A percentile compares a stretch with the other conserved stretches of the same genome.
These are phyloP conservation scores for Dryoscopus gambensis DNA, from an alignment of 2,113 vertebrate species.

Conservation along the genomic window DNA sequence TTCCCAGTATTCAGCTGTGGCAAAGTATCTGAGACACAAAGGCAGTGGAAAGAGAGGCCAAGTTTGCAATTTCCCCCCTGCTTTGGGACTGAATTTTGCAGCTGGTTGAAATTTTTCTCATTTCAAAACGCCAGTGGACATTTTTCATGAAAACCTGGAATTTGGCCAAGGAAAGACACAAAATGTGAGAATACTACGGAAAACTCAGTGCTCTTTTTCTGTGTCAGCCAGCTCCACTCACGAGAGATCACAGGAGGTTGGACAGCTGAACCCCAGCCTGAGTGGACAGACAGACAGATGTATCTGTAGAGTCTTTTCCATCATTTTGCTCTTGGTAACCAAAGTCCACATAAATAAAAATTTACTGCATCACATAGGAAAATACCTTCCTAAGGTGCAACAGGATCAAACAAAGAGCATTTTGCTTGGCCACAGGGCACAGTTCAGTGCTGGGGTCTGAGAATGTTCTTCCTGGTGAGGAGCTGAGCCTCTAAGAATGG, in stretches of 20 bases:
- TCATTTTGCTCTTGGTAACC: not conserved
- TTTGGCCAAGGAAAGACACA: not conserved
- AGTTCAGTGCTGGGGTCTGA: not conserved
- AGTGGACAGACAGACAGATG: not conserved
- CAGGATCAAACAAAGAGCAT: not conserved
- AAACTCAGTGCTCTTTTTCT: not conserved
- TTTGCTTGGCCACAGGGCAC: not conserved
- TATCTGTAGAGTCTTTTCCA: not conserved
- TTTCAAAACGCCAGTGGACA: not conserved
- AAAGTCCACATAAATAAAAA: not conserved
- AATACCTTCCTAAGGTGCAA: not conserved
- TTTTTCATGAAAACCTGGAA: not conserved
- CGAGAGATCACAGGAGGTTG: not conserved
- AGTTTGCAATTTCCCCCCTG: not conserved
- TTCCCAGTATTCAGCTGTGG: not conserved
- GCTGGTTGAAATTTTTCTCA: slow-evolving; percentile 43
- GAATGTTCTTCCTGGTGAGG: not conserved
- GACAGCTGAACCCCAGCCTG: not conserved
- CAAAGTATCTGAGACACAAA: not conserved
- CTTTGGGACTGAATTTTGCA: slow-evolving; percentile 38
- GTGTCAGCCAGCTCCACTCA: not conserved
- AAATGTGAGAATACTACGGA: not conserved
- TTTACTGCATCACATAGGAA: not conserved
- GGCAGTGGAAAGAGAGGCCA: not conserved
- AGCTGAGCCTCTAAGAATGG: not conserved